Conservation (phyloP, 2,113 vertebrate species). For the Bagarius yarrelli region DNA sequence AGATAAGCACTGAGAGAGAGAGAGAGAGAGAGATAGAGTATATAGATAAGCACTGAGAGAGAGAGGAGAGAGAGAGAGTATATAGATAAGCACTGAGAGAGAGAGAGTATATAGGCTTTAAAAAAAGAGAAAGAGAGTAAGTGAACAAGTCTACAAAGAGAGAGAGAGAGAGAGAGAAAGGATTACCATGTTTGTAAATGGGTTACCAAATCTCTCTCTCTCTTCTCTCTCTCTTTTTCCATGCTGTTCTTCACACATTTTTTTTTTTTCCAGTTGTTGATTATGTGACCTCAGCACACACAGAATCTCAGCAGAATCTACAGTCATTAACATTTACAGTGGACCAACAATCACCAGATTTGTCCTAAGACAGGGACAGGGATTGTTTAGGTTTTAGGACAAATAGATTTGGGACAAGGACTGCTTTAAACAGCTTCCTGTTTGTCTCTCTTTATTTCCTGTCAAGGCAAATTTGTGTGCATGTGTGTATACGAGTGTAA, state of each 20-base stretch:
- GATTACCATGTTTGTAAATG: background rate
- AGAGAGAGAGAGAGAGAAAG: background rate
- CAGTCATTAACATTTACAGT: too few relatives aligned
- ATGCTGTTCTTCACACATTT: background rate
- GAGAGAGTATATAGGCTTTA: too few relatives aligned
- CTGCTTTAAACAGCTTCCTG: background rate
- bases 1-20: too few relatives aligned
- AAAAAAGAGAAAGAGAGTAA: background rate
- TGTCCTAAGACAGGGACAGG: too few relatives aligned
- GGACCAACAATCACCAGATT: too few relatives aligned
- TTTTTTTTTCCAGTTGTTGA: conserved; percentile 8
- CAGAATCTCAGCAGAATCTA: background rate
- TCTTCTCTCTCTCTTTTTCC: background rate
- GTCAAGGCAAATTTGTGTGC: background rate
- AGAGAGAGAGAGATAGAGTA: too few relatives aligned
- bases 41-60: too few relatives aligned
- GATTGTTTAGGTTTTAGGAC: too few relatives aligned
- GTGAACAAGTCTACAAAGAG: too few relatives aligned
- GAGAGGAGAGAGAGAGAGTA: background rate
- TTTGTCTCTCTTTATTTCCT: conserved; percentile 7
- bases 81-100: too few relatives aligned
- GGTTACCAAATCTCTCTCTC: background rate
- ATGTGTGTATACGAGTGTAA: background rate
- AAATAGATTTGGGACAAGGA: too few relatives aligned
- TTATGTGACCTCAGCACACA: background rate